These are phyloP conservation scores for Loxodonta africana DNA, from an alignment of 2,113 vertebrate genomes.

Conservation along the genomic window DNA sequence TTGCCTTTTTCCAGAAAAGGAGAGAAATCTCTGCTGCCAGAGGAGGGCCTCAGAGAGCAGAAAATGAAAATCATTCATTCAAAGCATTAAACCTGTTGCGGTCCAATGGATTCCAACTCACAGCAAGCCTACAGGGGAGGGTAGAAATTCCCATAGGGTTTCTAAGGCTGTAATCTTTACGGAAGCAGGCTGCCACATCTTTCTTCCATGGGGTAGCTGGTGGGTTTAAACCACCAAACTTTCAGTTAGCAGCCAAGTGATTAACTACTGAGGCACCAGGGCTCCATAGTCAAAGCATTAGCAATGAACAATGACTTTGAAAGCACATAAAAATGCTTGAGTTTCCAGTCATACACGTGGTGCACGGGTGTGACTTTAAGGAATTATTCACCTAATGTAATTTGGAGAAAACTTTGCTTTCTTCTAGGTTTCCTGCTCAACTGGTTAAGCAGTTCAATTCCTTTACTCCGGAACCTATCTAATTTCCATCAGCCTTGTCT, in stretches of 20 bases:
- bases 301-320: not conserved
- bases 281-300: not conserved
- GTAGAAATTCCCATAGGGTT: not conserved
- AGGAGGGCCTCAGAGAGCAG: not conserved
- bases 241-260: not conserved
- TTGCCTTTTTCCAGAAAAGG: slow-evolving; percentile 29
- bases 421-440: slow-evolving; percentile 32
- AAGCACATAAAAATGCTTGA: not conserved
- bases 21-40: not conserved
- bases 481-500: not conserved
- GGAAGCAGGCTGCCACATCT: not conserved
- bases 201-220: not conserved
- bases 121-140: not conserved
- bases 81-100: not conserved
- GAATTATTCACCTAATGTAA: not conserved
- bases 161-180: not conserved
- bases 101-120: not conserved
- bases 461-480: not conserved
- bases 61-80: not conserved
- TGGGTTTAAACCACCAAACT: not conserved
- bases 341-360: not conserved
- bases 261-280: not conserved
- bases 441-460: not conserved
- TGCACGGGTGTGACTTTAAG: not conserved
- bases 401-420: slow-evolving; percentile 13